Evolutionary conservation across 2,113 vertebrate genomes (phyloP).

Genomic region (Penelope pileata): DNA sequence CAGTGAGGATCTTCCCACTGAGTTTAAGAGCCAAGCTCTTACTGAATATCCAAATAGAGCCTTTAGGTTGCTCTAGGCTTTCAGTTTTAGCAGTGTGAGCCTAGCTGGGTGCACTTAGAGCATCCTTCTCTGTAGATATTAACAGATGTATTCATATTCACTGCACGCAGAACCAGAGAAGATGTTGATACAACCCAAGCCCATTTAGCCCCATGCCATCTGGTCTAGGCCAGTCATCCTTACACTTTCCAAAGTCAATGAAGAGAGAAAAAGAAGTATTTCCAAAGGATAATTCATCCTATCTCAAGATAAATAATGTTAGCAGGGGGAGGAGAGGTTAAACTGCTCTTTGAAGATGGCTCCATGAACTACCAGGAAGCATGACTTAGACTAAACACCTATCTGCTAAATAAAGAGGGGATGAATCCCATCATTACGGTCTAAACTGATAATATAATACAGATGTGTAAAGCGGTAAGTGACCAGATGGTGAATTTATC

Average conservation of each 20-base stretch:
- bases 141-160: not conserved
- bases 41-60: not conserved
- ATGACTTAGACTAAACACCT: not conserved
- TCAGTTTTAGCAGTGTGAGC: not conserved
- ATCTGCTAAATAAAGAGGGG: not conserved
- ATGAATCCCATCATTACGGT: not conserved
- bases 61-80: not conserved
- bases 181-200: not conserved
- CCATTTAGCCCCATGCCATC: not conserved
- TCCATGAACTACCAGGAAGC: not conserved
- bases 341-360: not conserved
- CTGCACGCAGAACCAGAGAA: not conserved
- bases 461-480: not conserved
- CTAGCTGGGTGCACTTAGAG: not conserved
- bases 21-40: not conserved
- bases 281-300: not conserved
- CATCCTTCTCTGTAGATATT: not conserved
- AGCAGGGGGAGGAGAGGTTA: not conserved
- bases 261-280: not conserved
- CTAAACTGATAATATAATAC: not conserved
- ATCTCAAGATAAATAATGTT: not conserved
- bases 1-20: not conserved
- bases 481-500: constrained; percentile 41
- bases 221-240: not conserved
- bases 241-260: not conserved